Evolutionary conservation across 2,797 vertebrate genomes (phyloP), one percentile per base, ranked within the genome.

Genomic region (Dicrostonyx torquatus): DNA sequence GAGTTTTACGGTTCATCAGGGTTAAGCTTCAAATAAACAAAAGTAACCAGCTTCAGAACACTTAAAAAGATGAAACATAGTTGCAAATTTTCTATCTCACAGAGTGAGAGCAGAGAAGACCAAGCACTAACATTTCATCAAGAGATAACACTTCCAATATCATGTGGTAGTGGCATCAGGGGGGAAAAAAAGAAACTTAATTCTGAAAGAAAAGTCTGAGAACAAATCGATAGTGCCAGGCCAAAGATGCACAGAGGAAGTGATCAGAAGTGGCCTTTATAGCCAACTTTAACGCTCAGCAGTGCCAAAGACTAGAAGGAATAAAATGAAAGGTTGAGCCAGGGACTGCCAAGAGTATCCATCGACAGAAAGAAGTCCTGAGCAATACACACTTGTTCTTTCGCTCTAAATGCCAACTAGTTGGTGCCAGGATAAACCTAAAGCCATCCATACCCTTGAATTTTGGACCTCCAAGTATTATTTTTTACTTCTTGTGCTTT

Each of bases 401-500:
- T 88, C 76, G 72, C 53, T 72, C 91, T 91, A 76, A 86, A 95
- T 50, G 64, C 85, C 93, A 85, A 94, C 80, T 90, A 87, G 84
- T 2, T 53, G 60, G 22, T 87, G 70, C 70, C 72, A 77, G 82
- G 31, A 84, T 79, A 95, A 97, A 95, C 40, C 37, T 45, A 83
- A 60, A 95, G 40, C 55, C 58, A 87, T 60, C 55, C 58, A 87
- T 53, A 88, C 88, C 83, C 93, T 91, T 73, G 50, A 40, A 89
- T 86, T 96, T 34, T 66, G 82, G 85, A 90, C 82, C 91, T 86
- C 89, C 93, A 97, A 94, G 66, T 94, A 92, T 87, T 34, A 87
- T 91, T 94, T 77, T 91, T 94, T 93, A 96, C 89, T 97, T 90
- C 89, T 96, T 66, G 91, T 94, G 87, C 95, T 94, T 94, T 76